A percentile compares a stretch with the other conserved stretches of the same genome.
Evolutionary conservation across 2,797 vertebrate genomes (phyloP).

Genomic region (Bradypodion pumilum): DNA sequence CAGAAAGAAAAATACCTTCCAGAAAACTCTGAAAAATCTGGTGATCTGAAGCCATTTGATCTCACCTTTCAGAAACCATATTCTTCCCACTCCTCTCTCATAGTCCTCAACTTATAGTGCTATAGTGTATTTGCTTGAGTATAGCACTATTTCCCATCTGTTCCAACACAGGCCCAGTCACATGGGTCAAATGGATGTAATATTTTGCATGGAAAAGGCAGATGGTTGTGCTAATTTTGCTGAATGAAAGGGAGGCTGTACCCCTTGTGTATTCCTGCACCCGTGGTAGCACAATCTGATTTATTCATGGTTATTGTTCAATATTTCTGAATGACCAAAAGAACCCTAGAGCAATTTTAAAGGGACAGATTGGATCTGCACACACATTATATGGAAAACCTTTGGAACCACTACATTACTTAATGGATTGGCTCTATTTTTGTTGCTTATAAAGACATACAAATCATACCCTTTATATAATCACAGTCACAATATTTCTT

Average conservation of each 20-base stretch:
- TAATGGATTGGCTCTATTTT: neutral
- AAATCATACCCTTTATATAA: neutral
- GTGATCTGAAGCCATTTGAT: neutral
- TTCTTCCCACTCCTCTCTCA: neutral
- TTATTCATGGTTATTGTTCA: neutral
- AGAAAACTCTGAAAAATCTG: neutral
- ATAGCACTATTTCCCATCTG: neutral
- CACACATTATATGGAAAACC: neutral
- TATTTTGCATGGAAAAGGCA: neutral
- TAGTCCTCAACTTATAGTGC: neutral
- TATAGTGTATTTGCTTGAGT: neutral
- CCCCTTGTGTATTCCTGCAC: neutral
- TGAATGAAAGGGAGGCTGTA: neutral
- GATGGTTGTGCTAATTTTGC: neutral
- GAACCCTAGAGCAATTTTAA: neutral
- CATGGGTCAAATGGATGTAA: neutral
- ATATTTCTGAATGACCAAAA: neutral
- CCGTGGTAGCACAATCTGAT: neutral
- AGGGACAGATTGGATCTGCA: neutral
- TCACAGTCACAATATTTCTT: neutral
- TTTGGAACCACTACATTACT: neutral
- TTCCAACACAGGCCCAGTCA: neutral
- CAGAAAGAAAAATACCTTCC: no score
- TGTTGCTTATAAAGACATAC: neutral
- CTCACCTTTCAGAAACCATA: conserved; percentile 6